phyloP scores from a whole-genome alignment of 1,140 invertebrate genomes.

The Teleogryllus occipitalis region DNA sequence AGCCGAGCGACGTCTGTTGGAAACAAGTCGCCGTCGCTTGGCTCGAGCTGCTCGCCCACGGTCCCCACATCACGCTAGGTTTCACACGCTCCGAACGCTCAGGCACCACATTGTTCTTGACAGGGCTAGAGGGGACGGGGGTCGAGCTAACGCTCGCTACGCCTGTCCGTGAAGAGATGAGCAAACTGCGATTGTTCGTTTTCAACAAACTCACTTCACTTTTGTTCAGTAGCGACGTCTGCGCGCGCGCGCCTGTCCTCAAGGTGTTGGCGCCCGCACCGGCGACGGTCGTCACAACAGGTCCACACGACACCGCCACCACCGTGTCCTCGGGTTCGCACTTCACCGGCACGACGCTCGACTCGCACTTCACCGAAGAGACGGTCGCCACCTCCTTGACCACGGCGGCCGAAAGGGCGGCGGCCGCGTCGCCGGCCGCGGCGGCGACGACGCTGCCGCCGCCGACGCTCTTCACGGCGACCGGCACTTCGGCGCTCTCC shows the following conservation, averaged over 20 bases:
- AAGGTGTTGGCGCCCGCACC: background rate
- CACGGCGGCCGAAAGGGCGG: background rate
- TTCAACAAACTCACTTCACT: constrained; percentile 1
- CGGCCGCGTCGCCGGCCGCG: no score
- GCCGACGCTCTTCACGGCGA: background rate
- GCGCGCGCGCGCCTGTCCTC: background rate
- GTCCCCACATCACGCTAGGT: background rate
- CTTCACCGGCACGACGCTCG: no score
- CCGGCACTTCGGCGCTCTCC: background rate
- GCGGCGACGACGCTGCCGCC: no score
- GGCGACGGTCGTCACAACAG: background rate
- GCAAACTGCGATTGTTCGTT: background rate
- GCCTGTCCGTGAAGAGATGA: background rate
- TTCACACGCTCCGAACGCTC: background rate
- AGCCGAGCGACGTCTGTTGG: background rate
- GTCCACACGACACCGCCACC: background rate
- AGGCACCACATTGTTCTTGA: background rate
- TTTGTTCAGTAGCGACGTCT: background rate
- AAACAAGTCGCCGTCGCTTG: background rate
- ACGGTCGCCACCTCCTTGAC: background rate
- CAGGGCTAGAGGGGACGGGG: background rate
- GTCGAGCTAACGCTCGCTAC: background rate
- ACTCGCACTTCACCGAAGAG: background rate
- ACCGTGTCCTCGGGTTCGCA: background rate
- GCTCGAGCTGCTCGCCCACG: background rate